Percentiles rank a stretch among this genome's conserved stretches.
These are phyloP conservation scores for Atta colombica DNA, from an alignment of 1,140 invertebrate genomes.

Conservation along the genomic window DNA sequence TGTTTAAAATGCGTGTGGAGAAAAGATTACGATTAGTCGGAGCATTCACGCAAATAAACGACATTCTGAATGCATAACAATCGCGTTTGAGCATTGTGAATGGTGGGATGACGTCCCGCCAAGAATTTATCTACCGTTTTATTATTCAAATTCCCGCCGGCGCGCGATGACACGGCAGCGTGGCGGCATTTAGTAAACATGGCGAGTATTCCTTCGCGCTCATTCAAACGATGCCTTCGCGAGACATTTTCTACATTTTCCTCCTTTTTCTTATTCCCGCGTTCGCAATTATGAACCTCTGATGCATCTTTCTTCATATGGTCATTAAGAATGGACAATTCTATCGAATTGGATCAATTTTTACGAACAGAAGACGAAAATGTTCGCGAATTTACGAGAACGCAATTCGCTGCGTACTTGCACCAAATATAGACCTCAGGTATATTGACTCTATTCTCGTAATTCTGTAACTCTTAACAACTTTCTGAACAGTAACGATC, in stretches of 20 bases:
- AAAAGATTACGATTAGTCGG: constrained; percentile 20
- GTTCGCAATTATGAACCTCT: background rate
- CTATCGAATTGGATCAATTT: background rate
- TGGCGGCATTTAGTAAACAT: constrained; percentile 54
- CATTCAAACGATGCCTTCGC: constrained; percentile 19
- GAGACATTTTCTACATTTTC: background rate
- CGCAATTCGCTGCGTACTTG: background rate
- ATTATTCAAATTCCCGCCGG: constrained; percentile 69
- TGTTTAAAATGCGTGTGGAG: background rate
- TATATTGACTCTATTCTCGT: background rate
- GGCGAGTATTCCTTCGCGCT: constrained; percentile 4
- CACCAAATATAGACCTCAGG: background rate
- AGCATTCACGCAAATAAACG: constrained; percentile 55
- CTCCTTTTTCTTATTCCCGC: too few relatives aligned
- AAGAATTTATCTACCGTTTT: constrained; percentile 60
- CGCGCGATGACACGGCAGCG: background rate
- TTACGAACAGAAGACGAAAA: background rate
- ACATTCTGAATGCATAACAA: constrained; percentile 1
- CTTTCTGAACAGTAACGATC: too few relatives aligned
- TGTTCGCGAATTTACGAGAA: background rate
- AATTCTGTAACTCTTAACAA: too few relatives aligned
- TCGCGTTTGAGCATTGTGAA: constrained; percentile 15
- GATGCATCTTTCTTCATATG: background rate
- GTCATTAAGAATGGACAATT: background rate
- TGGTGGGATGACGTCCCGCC: constrained; percentile 11